phyloP scores from a whole-genome alignment of 1,140 invertebrate genomes.

The Nautilus pompilius region DNA sequence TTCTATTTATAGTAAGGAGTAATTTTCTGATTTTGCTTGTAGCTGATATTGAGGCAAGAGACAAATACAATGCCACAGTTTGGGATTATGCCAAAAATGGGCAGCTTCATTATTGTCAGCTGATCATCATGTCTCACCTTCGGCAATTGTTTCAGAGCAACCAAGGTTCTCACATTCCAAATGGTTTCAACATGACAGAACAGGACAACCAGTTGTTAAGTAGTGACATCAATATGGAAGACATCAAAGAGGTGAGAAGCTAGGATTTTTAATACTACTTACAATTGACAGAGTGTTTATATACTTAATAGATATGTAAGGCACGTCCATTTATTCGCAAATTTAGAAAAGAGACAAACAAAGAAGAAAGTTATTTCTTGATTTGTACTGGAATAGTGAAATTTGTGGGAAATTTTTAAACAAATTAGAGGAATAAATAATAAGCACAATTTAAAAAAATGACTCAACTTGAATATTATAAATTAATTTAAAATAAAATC shows the following conservation, averaged over 20 bases:
- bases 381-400: no score
- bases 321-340: neutral
- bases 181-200: conserved; percentile 27
- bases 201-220: neutral
- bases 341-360: neutral
- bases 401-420: no score
- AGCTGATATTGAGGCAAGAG: conserved; percentile 45
- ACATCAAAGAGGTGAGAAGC: neutral
- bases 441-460: no score
- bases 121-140: conserved; percentile 53
- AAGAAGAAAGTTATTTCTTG: no score
- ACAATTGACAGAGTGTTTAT: neutral
- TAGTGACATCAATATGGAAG: neutral
- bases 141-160: conserved; percentile 40
- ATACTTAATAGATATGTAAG: neutral
- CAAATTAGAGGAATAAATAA: no score
- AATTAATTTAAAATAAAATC: no score
- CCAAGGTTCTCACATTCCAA: conserved; percentile 33
- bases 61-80: conserved; percentile 46
- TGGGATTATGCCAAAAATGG: conserved; percentile 52
- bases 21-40: conserved; percentile 10
- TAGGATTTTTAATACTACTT: neutral
- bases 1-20: neutral
- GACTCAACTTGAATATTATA: no score
- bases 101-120: conserved; percentile 53